Base-by-base conservation (phyloP, 2,797 vertebrate genomes). In the Cichlasoma orientale region DNA sequence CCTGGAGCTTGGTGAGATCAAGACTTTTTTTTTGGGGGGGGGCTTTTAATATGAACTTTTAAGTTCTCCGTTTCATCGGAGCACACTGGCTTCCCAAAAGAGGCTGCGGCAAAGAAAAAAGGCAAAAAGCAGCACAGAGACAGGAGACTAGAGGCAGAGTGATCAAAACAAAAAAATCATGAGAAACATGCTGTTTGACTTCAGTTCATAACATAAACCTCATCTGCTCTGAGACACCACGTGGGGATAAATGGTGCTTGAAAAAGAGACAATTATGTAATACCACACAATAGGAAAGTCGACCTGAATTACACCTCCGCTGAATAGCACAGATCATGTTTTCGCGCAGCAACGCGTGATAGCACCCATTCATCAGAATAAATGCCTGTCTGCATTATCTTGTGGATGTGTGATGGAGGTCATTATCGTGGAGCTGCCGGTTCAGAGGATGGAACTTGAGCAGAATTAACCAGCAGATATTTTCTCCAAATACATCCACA, bases 1-100 rank as follows among this genome's bases (percentile, higher is more conserved):
- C 41, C 41, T 50, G 56, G 66, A 82, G 69, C 53, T 79, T 72
- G 61, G 83, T 91, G 87, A 83, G 85, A 74, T 83, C 23, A 36
- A 80, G 83, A 78, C 6, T 72, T 53, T n/a, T n/a, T n/a, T n/a
- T n/a, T 66, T 47, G 44, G 18, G 18, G 78, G 74, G 33, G 56
- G 25, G 21, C 16, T 84, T 90, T 78, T 68, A 68, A 50, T 68
- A 68, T 77, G 73, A 87, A 81, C 83, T 86, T 94, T 95, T 78
- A 93, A 92, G 91, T 84, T 56, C 73, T 69, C 69, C 47, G 23
- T 87, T 86, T 79, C 61, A 38, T 12, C 81, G 79, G 83, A 92
- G 66, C 31, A 83, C 36, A 78, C 68, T 12, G 84, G 76, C 31
- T 69, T 54, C n/a, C 52, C 77, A 75, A 86, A 13, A 31, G 47